Conservation (phyloP, 2,113 vertebrate species). For the Sialia sialis region DNA sequence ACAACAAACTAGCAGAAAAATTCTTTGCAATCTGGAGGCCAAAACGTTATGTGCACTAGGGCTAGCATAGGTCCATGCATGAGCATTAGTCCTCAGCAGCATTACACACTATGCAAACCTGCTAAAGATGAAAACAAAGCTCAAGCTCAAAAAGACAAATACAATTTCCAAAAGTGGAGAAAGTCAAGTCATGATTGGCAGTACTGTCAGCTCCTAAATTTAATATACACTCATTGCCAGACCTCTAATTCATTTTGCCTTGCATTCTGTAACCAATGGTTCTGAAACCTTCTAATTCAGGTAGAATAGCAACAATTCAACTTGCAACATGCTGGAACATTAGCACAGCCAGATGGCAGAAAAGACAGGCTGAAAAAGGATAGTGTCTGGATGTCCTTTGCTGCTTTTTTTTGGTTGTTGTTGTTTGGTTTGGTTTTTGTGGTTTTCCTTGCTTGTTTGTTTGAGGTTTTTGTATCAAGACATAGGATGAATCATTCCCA, state of each 20-base stretch:
- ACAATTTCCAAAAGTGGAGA: not conserved
- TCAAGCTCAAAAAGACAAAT: not conserved
- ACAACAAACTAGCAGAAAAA: not conserved
- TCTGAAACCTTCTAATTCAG: not conserved
- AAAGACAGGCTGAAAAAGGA: not conserved
- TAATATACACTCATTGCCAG: not conserved
- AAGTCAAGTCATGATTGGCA: not conserved
- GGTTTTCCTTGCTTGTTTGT: not conserved
- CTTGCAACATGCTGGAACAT: not conserved
- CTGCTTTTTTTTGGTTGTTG: not conserved
- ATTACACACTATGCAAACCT: not conserved
- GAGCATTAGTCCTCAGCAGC: not conserved
- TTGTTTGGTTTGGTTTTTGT: not conserved
- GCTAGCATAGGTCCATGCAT: not conserved
- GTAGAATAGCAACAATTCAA: not conserved
- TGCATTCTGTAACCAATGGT: accelerated
- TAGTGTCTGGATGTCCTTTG: not conserved
- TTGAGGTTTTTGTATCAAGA: not conserved
- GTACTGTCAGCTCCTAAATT: not conserved
- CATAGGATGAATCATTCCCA: not conserved
- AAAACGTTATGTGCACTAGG: not conserved
- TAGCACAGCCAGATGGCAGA: not conserved
- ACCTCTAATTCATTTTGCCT: not conserved
- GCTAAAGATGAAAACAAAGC: not conserved
- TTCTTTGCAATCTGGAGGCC: not conserved